These are phyloP conservation scores for Emydocephalus ijimae DNA, from an alignment of 2,113 vertebrate species.

Conservation along the genomic window DNA sequence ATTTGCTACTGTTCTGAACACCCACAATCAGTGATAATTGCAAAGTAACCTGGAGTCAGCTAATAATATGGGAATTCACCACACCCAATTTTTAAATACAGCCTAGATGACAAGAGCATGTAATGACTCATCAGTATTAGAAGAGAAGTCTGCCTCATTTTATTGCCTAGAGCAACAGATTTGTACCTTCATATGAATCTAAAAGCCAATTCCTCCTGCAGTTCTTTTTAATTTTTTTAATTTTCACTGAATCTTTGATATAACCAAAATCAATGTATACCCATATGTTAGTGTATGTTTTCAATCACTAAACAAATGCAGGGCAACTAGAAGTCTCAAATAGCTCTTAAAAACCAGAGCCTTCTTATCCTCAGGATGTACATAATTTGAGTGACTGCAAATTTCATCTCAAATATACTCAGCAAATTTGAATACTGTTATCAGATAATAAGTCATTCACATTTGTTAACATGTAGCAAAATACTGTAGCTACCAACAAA, in stretches of 20 bases:
- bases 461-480: not conserved
- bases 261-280: not conserved
- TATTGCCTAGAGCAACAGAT: constrained; percentile 40
- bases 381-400: not conserved
- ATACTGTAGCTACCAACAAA: not conserved
- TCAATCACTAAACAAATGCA: not conserved
- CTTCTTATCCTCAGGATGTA: not conserved
- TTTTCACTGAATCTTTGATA: not conserved
- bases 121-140: constrained; percentile 40
- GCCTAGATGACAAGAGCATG: not conserved
- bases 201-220: not conserved
- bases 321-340: not conserved
- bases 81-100: constrained; percentile 45
- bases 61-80: constrained; percentile 12
- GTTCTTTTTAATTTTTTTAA: not conserved
- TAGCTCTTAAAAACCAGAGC: not conserved
- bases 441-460: not conserved
- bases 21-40: not conserved
- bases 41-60: not conserved
- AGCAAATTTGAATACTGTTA: not conserved
- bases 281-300: not conserved
- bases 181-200: constrained; percentile 22
- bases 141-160: not conserved
- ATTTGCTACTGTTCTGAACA: not conserved
- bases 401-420: not conserved